A percentile compares a stretch with the other conserved stretches of the same genome.
phyloP scores from a whole-genome alignment of 2,888 invertebrate species.

The Bibio marci region DNA sequence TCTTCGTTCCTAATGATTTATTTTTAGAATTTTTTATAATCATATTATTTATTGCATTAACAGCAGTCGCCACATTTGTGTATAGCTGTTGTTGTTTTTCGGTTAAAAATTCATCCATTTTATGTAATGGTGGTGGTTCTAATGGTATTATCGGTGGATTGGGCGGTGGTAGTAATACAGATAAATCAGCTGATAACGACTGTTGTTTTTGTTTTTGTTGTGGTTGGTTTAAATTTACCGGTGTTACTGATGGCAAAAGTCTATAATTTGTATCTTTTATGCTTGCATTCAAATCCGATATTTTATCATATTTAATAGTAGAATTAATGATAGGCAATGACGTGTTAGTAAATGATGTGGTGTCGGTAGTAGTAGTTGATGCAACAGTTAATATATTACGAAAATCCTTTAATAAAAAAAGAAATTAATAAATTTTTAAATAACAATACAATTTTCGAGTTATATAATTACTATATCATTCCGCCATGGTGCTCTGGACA shows the following conservation, averaged over 20 bases:
- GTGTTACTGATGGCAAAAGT: conserved; percentile 10
- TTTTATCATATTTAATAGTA: background rate
- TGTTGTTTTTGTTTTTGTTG: no score
- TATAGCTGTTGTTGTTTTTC: background rate
- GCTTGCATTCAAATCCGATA: no score
- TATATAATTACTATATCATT: no score
- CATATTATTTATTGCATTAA: no score
- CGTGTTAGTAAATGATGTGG: no score
- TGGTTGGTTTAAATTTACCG: background rate
- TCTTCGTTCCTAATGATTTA: no score
- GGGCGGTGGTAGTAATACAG: conserved; percentile 16
- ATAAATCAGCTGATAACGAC: conserved; percentile 11
- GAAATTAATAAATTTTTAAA: background rate
- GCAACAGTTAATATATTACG: background rate
- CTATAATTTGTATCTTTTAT: conserved; percentile 24
- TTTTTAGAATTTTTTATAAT: no score
- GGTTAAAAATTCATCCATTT: conserved; percentile 4
- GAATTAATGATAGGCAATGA: background rate
- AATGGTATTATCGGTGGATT: conserved; percentile 11
- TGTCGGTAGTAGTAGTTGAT: no score
- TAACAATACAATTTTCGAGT: background rate
- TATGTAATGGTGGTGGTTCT: conserved; percentile 7
- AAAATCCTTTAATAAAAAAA: conserved; percentile 1
- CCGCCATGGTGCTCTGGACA: no score
- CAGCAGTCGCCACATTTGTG: no score